These are phyloP conservation scores for Aselliscus stoliczkanus DNA, from an alignment of 2,797 vertebrate genomes.

Conservation along the genomic window DNA sequence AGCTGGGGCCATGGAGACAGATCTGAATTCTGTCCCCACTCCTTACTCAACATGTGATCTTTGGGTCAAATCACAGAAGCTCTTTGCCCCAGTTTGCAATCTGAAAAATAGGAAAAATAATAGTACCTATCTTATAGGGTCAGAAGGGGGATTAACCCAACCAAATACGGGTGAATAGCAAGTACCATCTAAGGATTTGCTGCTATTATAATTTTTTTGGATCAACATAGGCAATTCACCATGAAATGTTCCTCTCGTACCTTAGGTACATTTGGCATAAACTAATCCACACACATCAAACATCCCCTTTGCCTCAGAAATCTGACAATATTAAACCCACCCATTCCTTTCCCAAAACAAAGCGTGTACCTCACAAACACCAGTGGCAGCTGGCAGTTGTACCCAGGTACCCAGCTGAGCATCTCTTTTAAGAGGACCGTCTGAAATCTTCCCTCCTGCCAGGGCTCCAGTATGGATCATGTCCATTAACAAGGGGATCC, in stretches of 20 bases:
- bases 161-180: neutral
- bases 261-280: neutral
- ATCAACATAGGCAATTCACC: neutral
- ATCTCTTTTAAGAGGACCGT: neutral
- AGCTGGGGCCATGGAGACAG: neutral
- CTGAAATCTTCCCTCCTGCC: neutral
- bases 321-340: neutral
- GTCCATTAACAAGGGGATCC: neutral
- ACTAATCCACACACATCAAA: neutral
- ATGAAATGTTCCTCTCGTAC: neutral
- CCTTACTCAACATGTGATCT: neutral
- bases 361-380: neutral
- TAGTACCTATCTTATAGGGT: neutral
- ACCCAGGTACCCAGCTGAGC: neutral
- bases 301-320: neutral
- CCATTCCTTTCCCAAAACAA: neutral
- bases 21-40: neutral
- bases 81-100: neutral
- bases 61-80: neutral
- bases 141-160: neutral
- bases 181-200: neutral
- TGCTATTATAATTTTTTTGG: neutral
- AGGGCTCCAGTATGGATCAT: neutral
- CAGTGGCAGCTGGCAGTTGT: neutral
- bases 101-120: neutral